phyloP scores from a whole-genome alignment of 2,113 vertebrate genomes.

The Urocitellus parryii region DNA sequence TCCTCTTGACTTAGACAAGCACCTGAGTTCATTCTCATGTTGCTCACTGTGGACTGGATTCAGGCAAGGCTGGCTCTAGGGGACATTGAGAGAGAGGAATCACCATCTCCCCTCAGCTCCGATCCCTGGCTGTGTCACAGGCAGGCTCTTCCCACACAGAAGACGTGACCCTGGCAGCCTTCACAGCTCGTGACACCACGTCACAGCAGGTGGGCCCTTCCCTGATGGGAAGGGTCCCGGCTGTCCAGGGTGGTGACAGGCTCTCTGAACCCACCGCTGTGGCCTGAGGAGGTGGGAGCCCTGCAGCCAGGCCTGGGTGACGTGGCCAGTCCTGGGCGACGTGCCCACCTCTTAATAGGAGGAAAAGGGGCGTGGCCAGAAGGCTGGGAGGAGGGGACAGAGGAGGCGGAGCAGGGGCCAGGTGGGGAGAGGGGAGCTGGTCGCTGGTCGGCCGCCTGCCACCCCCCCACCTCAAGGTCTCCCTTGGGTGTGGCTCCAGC shows the following conservation, averaged over 20 bases:
- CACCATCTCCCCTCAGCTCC: neutral
- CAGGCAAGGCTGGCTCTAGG: neutral
- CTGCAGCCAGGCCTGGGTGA: neutral
- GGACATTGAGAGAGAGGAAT: neutral
- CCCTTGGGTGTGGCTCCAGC: rapidly evolving
- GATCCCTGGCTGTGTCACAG: neutral
- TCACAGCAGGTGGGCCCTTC: neutral
- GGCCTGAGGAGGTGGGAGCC: neutral
- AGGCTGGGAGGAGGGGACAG: neutral
- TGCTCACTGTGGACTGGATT: neutral
- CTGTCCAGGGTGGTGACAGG: no score
- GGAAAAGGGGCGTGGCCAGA: no score
- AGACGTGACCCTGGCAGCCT: neutral
- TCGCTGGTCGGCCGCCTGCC: no score
- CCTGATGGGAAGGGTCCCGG: neutral
- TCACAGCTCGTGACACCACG: neutral
- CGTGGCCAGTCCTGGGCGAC: neutral
- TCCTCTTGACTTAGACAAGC: neutral
- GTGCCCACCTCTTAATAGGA: neutral
- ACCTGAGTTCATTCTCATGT: neutral
- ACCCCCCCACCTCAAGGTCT: neutral
- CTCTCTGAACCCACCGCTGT: neutral
- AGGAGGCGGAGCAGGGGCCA: rapidly evolving
- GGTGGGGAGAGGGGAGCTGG: neutral
- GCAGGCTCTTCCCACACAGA: neutral